Evolutionary conservation across 2,113 vertebrate species (phyloP), one percentile per base, ranked within the genome.

Genomic region (Oenanthe melanoleuca): DNA sequence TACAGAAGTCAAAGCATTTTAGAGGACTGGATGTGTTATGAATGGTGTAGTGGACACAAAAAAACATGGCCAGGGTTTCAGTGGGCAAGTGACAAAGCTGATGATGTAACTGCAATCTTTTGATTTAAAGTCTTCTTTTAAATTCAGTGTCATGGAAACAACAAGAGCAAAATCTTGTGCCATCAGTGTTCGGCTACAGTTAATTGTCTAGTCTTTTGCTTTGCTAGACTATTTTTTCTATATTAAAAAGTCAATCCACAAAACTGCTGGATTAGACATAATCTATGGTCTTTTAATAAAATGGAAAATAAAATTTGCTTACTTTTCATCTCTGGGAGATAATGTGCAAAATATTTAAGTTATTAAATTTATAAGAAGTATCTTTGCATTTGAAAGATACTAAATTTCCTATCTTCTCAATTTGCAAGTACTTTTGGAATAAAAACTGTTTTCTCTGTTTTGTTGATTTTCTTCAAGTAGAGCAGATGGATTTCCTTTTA

Each of bases 1-100:
- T 87, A 38, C n/a, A 71, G 57, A 80, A 93, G 29, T 77, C 64
- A 80, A 74, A 90, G 42, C 40, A 73, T 86, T 93, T 95, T 81
- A 66, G 59, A 73, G 73, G 93, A n/a, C 33, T 72, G 50, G 20
- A 1, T 81, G 15, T 44, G 25, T 67, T 86, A 40, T 50, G 34
- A 83, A 65, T 88, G n/a, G 28, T 57, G 29, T 37, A 40, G 63
- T 50, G 60, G 33, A 49, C 65, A 65, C 53, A 60, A 60, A 79
- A 69, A 67, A 73, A 60, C 44, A 14, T 65, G 45, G 12, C 77
- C 78, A 52, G 34, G 5, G 10, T 75, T 61, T 84, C 1, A 8
- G 57, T 92, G 65, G 67, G 40, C 53, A 84, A 65, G 25, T 91
- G 70, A 71, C 65, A 93, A 84, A 87, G 44, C 63, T 75, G 40